Base-by-base conservation (phyloP, 2,888 invertebrate species). In the Gasteruption jaculator region DNA sequence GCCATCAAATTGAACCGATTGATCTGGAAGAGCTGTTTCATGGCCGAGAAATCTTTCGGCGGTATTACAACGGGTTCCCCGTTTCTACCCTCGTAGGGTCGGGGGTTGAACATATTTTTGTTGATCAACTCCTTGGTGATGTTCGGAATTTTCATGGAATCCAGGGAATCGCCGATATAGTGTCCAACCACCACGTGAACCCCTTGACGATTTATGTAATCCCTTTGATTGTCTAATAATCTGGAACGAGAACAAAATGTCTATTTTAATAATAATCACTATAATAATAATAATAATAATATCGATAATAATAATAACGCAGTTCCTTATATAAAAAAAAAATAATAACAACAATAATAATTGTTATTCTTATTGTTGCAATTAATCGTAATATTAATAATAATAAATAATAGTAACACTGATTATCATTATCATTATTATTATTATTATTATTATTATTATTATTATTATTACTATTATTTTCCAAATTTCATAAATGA, bases 1-100 rank as follows among this genome's bases (percentile, higher is more conserved):
- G 87, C 91, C 70, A 92, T 73, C 53, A 93, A 76, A 68, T 93
- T 93, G 65, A 91, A 93, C 22, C 86, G 81, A 68, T 93, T 91
- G 21, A 93, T 79, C 57, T 83, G 79, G 63, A 85, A 92, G 24
- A 90, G 76, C 48, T 87, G 85, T 59, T 84, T 82, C 76, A 89
- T 89, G 53, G 80, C 79, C 22, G 84, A 76, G 31, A 85, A 75
- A 58, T 91, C 86, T 56, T 82, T 81, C 5, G 83, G 80, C 8
- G 85, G 81, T 42, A 91, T 76, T 35, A 85, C 75, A 1, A 91
- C 91, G 0, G 91, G 88, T 41, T 82, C 76, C 0, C 92, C 92
- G 48, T 85, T 80, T 56, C 80, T 82, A 0, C 92, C 92, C 46
- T 87, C 88, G 4, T 80, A 79, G 7, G 78, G 74, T 38, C 81